A percentile compares a stretch with the other conserved stretches of the same genome.
Conservation (phyloP, 2,113 vertebrate species). For the Chlorocebus sabaeus region DNA sequence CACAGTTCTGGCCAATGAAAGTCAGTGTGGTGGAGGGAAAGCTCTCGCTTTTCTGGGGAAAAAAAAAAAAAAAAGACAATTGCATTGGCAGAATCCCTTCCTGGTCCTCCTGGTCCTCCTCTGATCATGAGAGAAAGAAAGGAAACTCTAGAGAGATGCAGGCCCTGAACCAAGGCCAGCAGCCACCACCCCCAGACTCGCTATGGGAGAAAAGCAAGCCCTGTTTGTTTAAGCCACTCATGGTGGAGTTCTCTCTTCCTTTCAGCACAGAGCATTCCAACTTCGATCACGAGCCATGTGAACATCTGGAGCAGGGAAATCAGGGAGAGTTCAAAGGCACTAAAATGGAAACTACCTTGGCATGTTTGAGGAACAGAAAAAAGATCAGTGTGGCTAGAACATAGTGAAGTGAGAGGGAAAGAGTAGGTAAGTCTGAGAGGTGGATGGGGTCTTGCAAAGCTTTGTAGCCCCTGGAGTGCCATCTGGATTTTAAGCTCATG, state of each 20-base stretch:
- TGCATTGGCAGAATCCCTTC: neutral
- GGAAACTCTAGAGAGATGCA: neutral
- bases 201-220: neutral
- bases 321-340: neutral
- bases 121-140: no score
- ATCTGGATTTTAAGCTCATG: neutral
- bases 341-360: no score
- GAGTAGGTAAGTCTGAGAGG: neutral
- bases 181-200: neutral
- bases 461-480: neutral
- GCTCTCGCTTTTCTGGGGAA: neutral
- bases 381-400: neutral
- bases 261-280: neutral
- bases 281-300: neutral
- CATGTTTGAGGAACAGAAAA: neutral
- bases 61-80: neutral
- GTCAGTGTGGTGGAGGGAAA: neutral
- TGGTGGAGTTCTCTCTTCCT: neutral
- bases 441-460: neutral
- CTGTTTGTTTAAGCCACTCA: neutral
- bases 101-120: neutral
- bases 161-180: neutral
- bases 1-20: neutral
- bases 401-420: accelerated
- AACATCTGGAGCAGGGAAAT: neutral